Conservation (phyloP, 2,888 invertebrate species). For the Dryocosmus kuriphilus region DNA sequence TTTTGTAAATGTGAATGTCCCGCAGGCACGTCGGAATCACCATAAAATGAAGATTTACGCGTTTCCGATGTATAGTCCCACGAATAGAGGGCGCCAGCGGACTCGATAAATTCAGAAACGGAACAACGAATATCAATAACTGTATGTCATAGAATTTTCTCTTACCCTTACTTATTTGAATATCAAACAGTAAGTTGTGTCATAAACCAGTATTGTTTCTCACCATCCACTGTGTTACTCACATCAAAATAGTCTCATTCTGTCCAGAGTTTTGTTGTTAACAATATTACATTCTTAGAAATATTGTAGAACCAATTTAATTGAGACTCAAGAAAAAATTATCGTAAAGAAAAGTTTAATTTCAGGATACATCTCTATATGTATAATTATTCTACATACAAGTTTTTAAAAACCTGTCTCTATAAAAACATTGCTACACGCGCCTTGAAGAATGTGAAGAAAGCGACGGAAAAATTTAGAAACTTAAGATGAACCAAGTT, state of each 20-base stretch:
- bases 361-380: too few species aligned
- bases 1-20: constrained; percentile 51
- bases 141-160: constrained; percentile 10
- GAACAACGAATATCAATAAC: constrained; percentile 33
- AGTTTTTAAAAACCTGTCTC: too few species aligned
- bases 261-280: too few species aligned
- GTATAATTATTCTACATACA: too few species aligned
- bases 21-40: constrained; percentile 40
- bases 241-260: not conserved
- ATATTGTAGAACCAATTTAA: not conserved
- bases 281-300: not conserved
- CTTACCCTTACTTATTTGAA: constrained; percentile 17
- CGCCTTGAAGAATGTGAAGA: not conserved
- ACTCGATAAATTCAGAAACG: constrained; percentile 30
- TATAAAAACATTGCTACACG: not conserved
- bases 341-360: too few species aligned
- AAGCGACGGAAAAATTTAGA: constrained; percentile 4
- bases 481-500: constrained; percentile 24
- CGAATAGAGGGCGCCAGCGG: not conserved
- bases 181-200: not conserved
- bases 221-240: not conserved
- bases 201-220: not conserved
- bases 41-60: constrained; percentile 54
- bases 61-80: constrained; percentile 49
- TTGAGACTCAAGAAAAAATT: not conserved